Evolutionary conservation across 1,140 invertebrate genomes (phyloP).

Genomic region (Drosophila burlai): DNA sequence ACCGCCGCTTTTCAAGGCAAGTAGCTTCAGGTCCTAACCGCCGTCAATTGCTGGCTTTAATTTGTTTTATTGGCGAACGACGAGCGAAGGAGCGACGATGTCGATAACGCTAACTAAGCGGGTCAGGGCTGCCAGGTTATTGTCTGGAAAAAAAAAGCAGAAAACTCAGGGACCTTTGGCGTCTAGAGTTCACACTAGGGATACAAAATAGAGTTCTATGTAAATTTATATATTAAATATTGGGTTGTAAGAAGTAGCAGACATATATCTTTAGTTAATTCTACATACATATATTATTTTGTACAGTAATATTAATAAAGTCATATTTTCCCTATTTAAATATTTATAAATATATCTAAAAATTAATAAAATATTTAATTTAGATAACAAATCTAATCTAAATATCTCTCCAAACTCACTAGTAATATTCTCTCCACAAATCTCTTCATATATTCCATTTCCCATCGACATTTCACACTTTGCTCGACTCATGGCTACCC

Average conservation of each 20-base stretch:
- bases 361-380: no score
- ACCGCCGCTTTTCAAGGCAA: slow-evolving; percentile 68
- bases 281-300: no score
- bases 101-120: slow-evolving; percentile 76
- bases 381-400: neutral
- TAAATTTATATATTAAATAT: neutral
- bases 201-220: neutral
- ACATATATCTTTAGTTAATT: neutral
- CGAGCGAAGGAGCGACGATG: slow-evolving; percentile 51
- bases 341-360: neutral
- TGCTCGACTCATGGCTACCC: slow-evolving; percentile 55
- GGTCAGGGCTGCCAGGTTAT: slow-evolving; percentile 70
- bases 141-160: slow-evolving; percentile 27
- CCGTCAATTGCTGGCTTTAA: slow-evolving; percentile 80
- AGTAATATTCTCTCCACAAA: neutral
- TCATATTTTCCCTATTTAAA: neutral
- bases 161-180: slow-evolving; percentile 6
- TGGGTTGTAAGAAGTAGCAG: accelerated
- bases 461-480: slow-evolving; percentile 38
- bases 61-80: slow-evolving; percentile 77
- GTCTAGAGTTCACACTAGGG: slow-evolving; percentile 20
- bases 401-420: neutral
- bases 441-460: neutral
- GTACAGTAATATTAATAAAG: no score
- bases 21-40: slow-evolving; percentile 82